Evolutionary conservation across 2,888 invertebrate species (phyloP).

Genomic region (Orthosia gracilis): DNA sequence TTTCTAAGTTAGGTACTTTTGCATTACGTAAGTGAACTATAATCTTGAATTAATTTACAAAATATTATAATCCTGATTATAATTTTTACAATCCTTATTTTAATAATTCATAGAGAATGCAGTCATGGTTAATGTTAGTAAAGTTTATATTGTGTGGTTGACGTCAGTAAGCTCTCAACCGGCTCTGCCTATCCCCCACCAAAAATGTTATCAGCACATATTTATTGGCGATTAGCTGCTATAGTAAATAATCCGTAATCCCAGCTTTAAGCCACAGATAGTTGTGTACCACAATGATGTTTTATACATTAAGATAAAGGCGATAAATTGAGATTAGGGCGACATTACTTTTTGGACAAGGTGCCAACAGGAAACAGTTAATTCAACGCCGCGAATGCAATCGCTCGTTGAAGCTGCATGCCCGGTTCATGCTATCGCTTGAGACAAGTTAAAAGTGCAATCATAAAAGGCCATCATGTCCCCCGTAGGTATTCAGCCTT

Average conservation of each 20-base stretch:
- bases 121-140: slow-evolving; percentile 4
- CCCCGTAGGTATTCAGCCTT: slow-evolving; percentile 77
- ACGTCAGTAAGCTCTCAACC: slow-evolving; percentile 5
- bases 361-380: slow-evolving; percentile 64
- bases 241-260: slow-evolving; percentile 74
- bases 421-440: slow-evolving; percentile 44
- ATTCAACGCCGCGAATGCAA: slow-evolving; percentile 46
- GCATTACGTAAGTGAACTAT: slow-evolving; percentile 1
- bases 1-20: not conserved
- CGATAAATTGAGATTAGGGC: slow-evolving; percentile 68
- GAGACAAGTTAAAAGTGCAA: slow-evolving; percentile 52
- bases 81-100: not conserved
- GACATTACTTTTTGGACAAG: slow-evolving; percentile 67
- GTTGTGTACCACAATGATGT: slow-evolving; percentile 65
- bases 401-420: slow-evolving; percentile 45
- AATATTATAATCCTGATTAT: not conserved
- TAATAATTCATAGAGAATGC: not conserved
- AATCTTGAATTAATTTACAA: not conserved
- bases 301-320: slow-evolving; percentile 74
- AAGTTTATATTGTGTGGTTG: slow-evolving; percentile 3
- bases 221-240: slow-evolving; percentile 70
- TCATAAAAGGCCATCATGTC: slow-evolving; percentile 68
- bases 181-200: slow-evolving; percentile 30
- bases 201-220: slow-evolving; percentile 61
- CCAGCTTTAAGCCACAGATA: slow-evolving; percentile 72